phyloP scores from a whole-genome alignment of 1,140 invertebrate species.

The Adelges cooleyi region DNA sequence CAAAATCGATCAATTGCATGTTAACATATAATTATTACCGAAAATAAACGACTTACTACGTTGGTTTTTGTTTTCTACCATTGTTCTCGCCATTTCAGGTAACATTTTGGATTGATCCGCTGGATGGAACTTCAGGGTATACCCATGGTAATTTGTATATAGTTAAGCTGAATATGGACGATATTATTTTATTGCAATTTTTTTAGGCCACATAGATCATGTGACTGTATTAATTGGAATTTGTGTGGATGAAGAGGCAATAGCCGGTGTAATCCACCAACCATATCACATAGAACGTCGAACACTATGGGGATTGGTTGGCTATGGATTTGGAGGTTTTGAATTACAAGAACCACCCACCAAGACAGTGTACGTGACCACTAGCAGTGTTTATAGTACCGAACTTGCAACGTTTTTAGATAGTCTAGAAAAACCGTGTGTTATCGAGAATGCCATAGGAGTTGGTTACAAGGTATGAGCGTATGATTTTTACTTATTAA shows the following conservation, averaged over 20 bases:
- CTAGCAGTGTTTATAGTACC: constrained; percentile 79
- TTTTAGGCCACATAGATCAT: constrained; percentile 79
- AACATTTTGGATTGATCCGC: constrained; percentile 95
- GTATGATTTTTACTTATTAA: no score
- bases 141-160: constrained; percentile 56
- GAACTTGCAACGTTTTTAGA: constrained; percentile 71
- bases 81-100: no score
- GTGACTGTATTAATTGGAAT: constrained; percentile 98
- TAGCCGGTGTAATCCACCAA: constrained; percentile 94
- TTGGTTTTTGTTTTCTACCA: no score
- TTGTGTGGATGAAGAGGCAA: constrained; percentile 69
- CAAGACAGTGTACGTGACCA: constrained; percentile 75
- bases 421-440: constrained; percentile 65
- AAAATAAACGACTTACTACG: no score
- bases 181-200: constrained; percentile 37
- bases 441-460: constrained; percentile 83
- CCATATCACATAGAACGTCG: constrained; percentile 78
- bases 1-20: no score
- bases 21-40: no score
- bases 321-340: constrained; percentile 73
- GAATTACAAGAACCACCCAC: constrained; percentile 45
- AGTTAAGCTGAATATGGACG: no score
- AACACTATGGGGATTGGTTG: constrained; percentile 92
- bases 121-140: constrained; percentile 93
- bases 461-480: constrained; percentile 93